phyloP scores from a whole-genome alignment of 2,113 vertebrate species.

The Albula goreensis region DNA sequence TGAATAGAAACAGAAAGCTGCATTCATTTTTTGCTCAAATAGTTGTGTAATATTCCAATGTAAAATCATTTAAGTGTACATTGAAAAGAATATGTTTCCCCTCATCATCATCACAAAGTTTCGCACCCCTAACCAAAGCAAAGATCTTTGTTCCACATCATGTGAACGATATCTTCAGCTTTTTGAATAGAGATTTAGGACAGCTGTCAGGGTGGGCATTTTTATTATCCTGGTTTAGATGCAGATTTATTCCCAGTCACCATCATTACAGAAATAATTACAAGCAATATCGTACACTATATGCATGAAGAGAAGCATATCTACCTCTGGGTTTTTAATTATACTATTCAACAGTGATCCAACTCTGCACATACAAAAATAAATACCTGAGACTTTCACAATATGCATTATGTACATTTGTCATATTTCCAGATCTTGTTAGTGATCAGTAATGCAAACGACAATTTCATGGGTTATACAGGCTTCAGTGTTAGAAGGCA shows the following conservation, averaged over 20 bases:
- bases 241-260: conserved; percentile 47
- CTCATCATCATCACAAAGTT: conserved; percentile 37
- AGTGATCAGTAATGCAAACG: conserved; percentile 70
- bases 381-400: conserved; percentile 62
- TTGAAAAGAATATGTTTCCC: conserved; percentile 27
- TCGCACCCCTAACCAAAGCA: conserved; percentile 53
- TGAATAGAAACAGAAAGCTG: neutral
- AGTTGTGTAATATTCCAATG: neutral
- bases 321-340: neutral
- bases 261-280: conserved; percentile 35
- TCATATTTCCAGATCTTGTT: neutral
- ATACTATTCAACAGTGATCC: conserved; percentile 2
- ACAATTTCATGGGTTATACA: conserved; percentile 41
- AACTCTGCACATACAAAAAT: conserved; percentile 18
- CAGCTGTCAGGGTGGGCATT: conserved; percentile 35
- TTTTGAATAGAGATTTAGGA: conserved; percentile 49
- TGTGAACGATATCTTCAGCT: conserved; percentile 51
- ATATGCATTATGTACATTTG: conserved; percentile 42
- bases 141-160: conserved; percentile 57
- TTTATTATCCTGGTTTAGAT: conserved; percentile 31
- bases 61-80: neutral
- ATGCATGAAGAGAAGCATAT: neutral
- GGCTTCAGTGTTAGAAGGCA: conserved; percentile 58
- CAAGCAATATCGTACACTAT: conserved; percentile 29
- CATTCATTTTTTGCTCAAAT: neutral